Conservation (phyloP, 2,888 invertebrate genomes). For the Chloroclystis v-ata region DNA sequence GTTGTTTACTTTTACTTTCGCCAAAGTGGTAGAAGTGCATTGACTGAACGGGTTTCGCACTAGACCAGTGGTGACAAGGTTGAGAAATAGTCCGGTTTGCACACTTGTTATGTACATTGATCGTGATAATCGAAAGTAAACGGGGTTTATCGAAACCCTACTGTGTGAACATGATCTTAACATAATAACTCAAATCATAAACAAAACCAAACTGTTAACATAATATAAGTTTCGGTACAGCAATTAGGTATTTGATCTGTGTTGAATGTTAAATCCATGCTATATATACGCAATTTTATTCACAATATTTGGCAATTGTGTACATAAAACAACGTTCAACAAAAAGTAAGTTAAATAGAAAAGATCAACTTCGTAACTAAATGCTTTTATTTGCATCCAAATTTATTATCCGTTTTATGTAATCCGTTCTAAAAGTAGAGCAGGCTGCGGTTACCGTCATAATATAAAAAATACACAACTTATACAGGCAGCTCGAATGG, state of each 20-base stretch:
- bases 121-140: conserved; percentile 8
- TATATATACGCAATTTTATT: too few species aligned
- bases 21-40: conserved; percentile 59
- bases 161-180: too few species aligned
- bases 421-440: conserved; percentile 2
- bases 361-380: background rate
- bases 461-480: background rate
- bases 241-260: too few species aligned
- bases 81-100: conserved; percentile 63
- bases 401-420: background rate
- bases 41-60: conserved; percentile 61
- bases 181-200: too few species aligned
- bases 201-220: too few species aligned
- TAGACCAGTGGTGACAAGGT: conserved; percentile 72
- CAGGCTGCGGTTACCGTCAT: background rate
- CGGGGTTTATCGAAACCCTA: too few species aligned
- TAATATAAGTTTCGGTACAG: too few species aligned
- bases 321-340: too few species aligned
- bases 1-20: conserved; percentile 65
- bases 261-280: too few species aligned
- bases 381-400: background rate
- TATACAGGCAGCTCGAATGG: conserved; percentile 7
- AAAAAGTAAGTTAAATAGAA: background rate
- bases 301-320: too few species aligned
- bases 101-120: conserved; percentile 37